Evolutionary conservation across 2,113 vertebrate species (phyloP), one percentile per base, ranked within the genome.

Genomic region (Notechis scutatus): DNA sequence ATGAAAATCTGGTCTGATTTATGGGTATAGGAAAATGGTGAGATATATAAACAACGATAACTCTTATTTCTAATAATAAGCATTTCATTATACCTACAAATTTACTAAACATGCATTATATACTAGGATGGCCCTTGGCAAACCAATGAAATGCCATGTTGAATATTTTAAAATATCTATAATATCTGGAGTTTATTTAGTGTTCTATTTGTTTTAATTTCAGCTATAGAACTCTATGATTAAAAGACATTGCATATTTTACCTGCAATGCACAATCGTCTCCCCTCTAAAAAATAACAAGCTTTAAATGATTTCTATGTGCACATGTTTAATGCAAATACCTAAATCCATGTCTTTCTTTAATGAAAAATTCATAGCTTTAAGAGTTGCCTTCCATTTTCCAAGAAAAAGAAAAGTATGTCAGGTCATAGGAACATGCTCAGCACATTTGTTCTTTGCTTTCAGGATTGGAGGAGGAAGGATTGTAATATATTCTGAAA

Each of bases 401-500:
- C 89, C 94, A 96, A 90, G 92, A 55, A 96, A 96, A 93, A 94
- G 95, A 93, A 94, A 94, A 94, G 87, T 42, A 47, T n/a, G 91
- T 69, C 85, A 10, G 39, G 11, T 59, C 10, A 91, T 57, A 92
- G 96, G 95, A 97, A 96, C 14, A 15, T 96, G 95, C 92, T 91
- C 93, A 96, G 88, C 93, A 87, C 95, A 59, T 96, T 96, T 96
- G 91, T 91, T 94, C 92, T 93, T 96, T 96, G 92, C 61, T 94
- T 96, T 96, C 93, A 95, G 96, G 90, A 90, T 88, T 85, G 91
- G 96, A 93, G 92, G 93, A 90, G 24, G 88, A 92, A 96, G 91
- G 85, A 52, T 95, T 95, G 92, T 97, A 95, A 87, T 93, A 95
- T 95, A 96, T 95, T 98, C 94, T 94, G 92, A 96, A 97, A 97